Evolutionary conservation across 1,140 invertebrate species (phyloP).

Genomic region (Asobara japonica): DNA sequence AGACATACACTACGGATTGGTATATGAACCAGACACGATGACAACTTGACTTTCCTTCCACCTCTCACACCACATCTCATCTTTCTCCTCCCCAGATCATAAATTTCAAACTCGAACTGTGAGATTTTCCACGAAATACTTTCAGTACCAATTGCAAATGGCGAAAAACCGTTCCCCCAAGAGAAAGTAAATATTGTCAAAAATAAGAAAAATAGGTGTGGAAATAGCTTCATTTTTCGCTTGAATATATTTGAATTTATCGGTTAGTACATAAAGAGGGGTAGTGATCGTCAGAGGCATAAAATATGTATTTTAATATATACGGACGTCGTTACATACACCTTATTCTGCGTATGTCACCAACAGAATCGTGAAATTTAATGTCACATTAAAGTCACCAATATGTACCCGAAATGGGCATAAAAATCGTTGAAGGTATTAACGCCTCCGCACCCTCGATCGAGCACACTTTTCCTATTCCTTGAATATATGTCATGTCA

Average conservation of each 20-base stretch:
- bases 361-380: conserved; percentile 44
- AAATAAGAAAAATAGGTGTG: conserved; percentile 1
- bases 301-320: conserved; percentile 58
- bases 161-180: background rate
- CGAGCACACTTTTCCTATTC: background rate
- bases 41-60: background rate
- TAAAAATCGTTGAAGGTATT: conserved; percentile 55
- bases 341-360: conserved; percentile 4
- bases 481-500: background rate
- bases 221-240: conserved; percentile 3
- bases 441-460: conserved; percentile 36
- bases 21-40: conserved; percentile 4
- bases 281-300: conserved; percentile 40
- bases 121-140: conserved; percentile 49
- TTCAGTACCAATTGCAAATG: background rate
- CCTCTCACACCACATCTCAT: background rate
- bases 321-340: conserved; percentile 35
- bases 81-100: conserved; percentile 35
- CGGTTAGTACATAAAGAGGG: conserved; percentile 6
- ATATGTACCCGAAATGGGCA: conserved; percentile 44
- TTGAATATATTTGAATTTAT: conserved; percentile 25
- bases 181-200: background rate
- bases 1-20: background rate
- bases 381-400: conserved; percentile 53
- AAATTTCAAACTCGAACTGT: conserved; percentile 55